Conservation (phyloP, 23 tunicate species). For the Trididemnum clinides region DNA sequence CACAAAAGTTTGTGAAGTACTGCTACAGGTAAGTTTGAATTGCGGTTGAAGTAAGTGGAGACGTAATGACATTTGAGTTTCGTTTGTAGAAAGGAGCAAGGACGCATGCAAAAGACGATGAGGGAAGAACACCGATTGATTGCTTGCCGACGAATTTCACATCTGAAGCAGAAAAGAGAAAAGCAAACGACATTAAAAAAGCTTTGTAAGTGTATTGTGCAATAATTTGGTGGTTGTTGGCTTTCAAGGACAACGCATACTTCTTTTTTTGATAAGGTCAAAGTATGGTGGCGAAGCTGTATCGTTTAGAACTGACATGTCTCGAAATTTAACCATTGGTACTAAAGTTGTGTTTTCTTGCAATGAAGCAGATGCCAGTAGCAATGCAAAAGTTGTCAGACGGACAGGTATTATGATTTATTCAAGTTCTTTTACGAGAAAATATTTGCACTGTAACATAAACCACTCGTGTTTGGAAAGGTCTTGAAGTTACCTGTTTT, state of each 20-base stretch:
- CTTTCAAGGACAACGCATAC: too few species aligned
- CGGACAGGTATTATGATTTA: neutral
- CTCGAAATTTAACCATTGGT: neutral
- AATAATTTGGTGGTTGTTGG: neutral
- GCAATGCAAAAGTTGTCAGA: neutral
- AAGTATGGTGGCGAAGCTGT: neutral
- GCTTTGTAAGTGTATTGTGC: constrained; percentile 19
- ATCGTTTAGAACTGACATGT: neutral
- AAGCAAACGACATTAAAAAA: constrained; percentile 38
- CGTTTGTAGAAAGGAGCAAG: constrained; percentile 81
- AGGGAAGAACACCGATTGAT: constrained; percentile 43
- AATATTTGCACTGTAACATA: too few species aligned
- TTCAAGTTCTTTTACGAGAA: neutral
- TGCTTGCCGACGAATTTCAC: constrained; percentile 48
- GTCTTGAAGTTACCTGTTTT: too few species aligned
- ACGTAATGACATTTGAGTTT: too few species aligned
- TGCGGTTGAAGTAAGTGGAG: too few species aligned
- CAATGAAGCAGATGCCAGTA: neutral
- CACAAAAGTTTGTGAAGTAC: constrained; percentile 35
- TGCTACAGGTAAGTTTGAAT: constrained; percentile 68
- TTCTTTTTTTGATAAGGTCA: neutral
- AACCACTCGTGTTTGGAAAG: too few species aligned
- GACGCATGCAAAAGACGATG: constrained; percentile 41
- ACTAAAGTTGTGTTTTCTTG: neutral
- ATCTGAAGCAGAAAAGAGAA: neutral